Base-by-base conservation (phyloP, 2,797 vertebrate species). In the Sebastiscus albofasciatus region DNA sequence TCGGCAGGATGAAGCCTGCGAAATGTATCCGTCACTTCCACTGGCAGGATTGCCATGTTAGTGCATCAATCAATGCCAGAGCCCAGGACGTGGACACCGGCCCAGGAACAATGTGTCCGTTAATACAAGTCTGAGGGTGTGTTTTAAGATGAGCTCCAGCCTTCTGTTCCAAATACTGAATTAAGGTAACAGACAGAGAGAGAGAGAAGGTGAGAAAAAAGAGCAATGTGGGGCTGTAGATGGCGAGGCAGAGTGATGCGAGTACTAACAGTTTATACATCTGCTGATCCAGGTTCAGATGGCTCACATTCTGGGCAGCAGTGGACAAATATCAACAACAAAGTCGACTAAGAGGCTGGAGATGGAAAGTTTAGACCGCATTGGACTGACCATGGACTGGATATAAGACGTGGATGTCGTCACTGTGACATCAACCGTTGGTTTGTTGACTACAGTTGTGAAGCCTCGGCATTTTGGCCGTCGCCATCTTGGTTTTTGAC, bases 41-140 rank as follows among this genome's bases (percentile, higher is more conserved):
- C 83, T 86, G 81, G 76, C 87, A 85, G 79, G 67, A 67, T 59
- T 75, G 71, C 80, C 86, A 74, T 72, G 87, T 75, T 79, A 58
- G 73, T 34, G n/a, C 75, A 93, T 94, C 90, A 88, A 90, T 95
- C 93, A 93, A 39, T 76, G 72, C 68, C 84, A 67, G 76, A 81
- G 75, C 54, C 54, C 75, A 64, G 77, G 75, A 87, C 14, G 42
- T 72, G 83, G 79, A 86, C 74, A 73, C 72, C 20, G 16, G 61
- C 83, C 80, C 77, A 58, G 85, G 72, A 91, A 86, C 77, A 82
- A 75, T 85, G 83, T 87, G 87, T 82, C 84, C 67, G 42, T 87
- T 78, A 85, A 84, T 27, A 81, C 62, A 58, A 79, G 72, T 77
- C 61, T 75, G 77, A 72, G 24, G 46, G 20, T 20, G 62, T 59